Percentiles rank a stretch among this genome's conserved stretches.
These are phyloP conservation scores for Drosophila picticornis DNA, from an alignment of 2,888 invertebrate genomes.

Conservation along the genomic window DNA sequence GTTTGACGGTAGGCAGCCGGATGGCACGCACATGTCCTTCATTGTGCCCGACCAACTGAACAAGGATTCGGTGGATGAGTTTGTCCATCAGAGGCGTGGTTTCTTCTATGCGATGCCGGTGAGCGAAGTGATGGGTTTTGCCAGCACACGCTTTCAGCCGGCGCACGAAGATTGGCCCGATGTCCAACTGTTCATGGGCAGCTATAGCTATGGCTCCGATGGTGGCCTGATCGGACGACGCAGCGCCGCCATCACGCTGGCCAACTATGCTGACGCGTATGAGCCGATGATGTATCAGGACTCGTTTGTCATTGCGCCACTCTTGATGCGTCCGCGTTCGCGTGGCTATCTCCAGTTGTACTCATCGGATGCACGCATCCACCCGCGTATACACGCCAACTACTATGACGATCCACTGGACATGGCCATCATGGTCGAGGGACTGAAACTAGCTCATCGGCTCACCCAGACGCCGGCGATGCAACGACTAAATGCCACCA, in stretches of 20 bases:
- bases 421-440: constrained; percentile 91
- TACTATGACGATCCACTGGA: constrained; percentile 92
- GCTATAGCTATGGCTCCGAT: constrained; percentile 91
- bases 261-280: constrained; percentile 89
- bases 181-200: constrained; percentile 91
- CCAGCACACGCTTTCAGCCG: constrained; percentile 90
- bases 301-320: constrained; percentile 89
- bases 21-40: constrained; percentile 88
- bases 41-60: constrained; percentile 89
- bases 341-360: constrained; percentile 89
- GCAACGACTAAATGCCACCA: constrained; percentile 87
- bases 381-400: constrained; percentile 95
- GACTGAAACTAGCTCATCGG: constrained; percentile 89
- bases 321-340: constrained; percentile 91
- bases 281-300: constrained; percentile 90
- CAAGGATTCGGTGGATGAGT: constrained; percentile 88
- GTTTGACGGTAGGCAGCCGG: constrained; percentile 87
- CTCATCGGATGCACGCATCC: constrained; percentile 89
- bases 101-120: constrained; percentile 91
- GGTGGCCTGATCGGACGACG: constrained; percentile 91
- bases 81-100: constrained; percentile 88
- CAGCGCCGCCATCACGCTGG: constrained; percentile 89
- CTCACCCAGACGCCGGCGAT: constrained; percentile 88
- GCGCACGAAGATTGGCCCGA: constrained; percentile 90
- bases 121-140: constrained; percentile 92